phyloP scores from a whole-genome alignment of 2,888 invertebrate genomes.

The Seira sanloemensis region DNA sequence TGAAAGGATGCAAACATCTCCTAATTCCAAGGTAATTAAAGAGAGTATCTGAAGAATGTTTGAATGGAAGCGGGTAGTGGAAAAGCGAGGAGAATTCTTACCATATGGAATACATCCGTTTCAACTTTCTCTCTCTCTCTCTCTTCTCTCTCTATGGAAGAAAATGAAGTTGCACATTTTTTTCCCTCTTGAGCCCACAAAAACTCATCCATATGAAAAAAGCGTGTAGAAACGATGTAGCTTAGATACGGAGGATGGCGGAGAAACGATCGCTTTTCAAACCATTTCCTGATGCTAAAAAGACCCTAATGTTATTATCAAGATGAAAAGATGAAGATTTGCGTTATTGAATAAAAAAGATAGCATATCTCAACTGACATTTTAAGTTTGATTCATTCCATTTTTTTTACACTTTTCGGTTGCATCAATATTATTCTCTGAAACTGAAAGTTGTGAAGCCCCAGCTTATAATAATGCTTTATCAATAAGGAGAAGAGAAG shows the following conservation, averaged over 20 bases:
- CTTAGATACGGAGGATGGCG: background rate
- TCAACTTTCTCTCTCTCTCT: too few relatives aligned
- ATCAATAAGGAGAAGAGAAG: slow-evolving; percentile 4
- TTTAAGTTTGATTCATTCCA: slow-evolving; percentile 17
- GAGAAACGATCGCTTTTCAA: slow-evolving; percentile 14
- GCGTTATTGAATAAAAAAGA: slow-evolving; percentile 12
- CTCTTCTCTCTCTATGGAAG: too few relatives aligned
- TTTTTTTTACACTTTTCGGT: background rate
- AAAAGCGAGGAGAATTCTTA: too few relatives aligned
- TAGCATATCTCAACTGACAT: slow-evolving; percentile 16
- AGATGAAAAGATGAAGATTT: slow-evolving; percentile 24
- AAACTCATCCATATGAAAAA: slow-evolving; percentile 9
- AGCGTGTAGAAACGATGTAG: background rate
- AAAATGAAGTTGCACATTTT: background rate
- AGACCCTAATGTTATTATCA: slow-evolving; percentile 15
- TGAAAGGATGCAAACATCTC: background rate
- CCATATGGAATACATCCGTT: too few relatives aligned
- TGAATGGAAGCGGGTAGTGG: background rate
- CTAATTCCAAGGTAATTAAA: too few relatives aligned
- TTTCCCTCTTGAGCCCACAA: slow-evolving; percentile 7
- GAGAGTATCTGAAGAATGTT: background rate
- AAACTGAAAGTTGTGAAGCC: background rate
- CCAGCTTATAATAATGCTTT: slow-evolving; percentile 15
- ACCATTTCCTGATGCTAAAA: slow-evolving; percentile 14
- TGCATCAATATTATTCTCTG: slow-evolving; percentile 5